A percentile compares a stretch with the other conserved stretches of the same genome.
Evolutionary conservation across 2,888 invertebrate species (phyloP).

Genomic region (Synergus itoensis): DNA sequence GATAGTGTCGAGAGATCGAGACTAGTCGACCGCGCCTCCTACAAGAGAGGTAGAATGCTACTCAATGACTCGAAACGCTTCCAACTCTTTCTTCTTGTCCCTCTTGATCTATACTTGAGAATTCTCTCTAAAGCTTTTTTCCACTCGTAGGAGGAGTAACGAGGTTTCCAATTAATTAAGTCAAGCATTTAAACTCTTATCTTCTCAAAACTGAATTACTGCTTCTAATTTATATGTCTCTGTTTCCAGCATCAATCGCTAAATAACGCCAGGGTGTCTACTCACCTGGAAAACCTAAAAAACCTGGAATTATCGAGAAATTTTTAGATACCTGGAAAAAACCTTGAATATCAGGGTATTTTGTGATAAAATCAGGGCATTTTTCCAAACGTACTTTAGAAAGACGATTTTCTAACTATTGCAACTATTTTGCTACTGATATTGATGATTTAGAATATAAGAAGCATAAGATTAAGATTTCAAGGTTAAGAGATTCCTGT

Average conservation of each 20-base stretch:
- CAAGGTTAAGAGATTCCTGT: too few relatives aligned
- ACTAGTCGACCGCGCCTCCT: conserved; percentile 17
- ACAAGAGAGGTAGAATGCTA: conserved; percentile 24
- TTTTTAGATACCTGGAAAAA: too few relatives aligned
- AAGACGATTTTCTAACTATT: too few relatives aligned
- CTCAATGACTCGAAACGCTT: conserved; percentile 30
- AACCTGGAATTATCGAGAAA: too few relatives aligned
- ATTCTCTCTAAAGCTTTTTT: conserved; percentile 14
- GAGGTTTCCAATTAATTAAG: conserved; percentile 15
- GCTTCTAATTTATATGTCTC: background rate
- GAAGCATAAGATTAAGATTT: too few relatives aligned
- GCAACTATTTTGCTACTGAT: too few relatives aligned
- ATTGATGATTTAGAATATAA: too few relatives aligned
- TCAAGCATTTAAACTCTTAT: background rate
- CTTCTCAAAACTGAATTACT: background rate
- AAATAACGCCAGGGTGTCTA: too few relatives aligned
- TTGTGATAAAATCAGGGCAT: too few relatives aligned
- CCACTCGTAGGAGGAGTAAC: background rate
- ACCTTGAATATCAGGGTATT: too few relatives aligned
- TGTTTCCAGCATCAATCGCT: background rate
- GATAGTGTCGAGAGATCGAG: conserved; percentile 22
- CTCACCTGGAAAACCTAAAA: too few relatives aligned
- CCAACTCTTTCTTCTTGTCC: background rate
- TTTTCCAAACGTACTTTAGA: too few relatives aligned
- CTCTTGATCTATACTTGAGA: background rate